These are phyloP conservation scores for Cyprinus carpio DNA, from an alignment of 2,113 vertebrate species.

Conservation along the genomic window DNA sequence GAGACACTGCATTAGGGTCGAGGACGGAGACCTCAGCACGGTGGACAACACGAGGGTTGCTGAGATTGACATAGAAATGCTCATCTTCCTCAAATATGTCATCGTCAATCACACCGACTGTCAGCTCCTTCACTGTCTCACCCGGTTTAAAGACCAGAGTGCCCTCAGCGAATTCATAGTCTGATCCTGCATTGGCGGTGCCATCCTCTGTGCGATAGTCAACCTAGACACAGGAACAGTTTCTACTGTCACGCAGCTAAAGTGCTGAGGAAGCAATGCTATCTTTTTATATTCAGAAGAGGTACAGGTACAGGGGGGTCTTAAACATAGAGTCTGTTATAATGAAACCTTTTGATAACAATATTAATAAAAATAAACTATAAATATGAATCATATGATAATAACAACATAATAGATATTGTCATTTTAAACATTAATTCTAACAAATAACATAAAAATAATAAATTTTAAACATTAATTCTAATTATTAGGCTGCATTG, in stretches of 20 bases:
- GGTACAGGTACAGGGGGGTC: not conserved
- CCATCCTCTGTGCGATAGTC: slow-evolving; percentile 84
- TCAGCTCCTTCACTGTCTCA: slow-evolving; percentile 79
- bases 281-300: not conserved
- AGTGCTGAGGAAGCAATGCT: not conserved
- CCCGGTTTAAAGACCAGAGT: slow-evolving; percentile 82
- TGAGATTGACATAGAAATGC: slow-evolving; percentile 83
- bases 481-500: not conserved
- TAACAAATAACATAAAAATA: too few relatives aligned
- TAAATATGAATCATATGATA: not conserved
- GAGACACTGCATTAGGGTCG: slow-evolving; percentile 71
- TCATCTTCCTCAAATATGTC: slow-evolving; percentile 87
- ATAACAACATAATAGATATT: not conserved
- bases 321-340: too few relatives aligned
- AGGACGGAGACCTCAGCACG: slow-evolving; percentile 71
- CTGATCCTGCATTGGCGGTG: slow-evolving; percentile 82
- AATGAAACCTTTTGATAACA: not conserved
- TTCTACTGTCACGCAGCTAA: not conserved
- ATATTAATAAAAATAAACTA: not conserved
- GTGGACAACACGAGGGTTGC: slow-evolving; percentile 77
- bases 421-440: not conserved
- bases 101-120: slow-evolving; percentile 82
- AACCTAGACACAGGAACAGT: slow-evolving; percentile 67
- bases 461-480: not conserved
- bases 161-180: slow-evolving; percentile 84